Evolutionary conservation across 1,140 invertebrate genomes (phyloP).

Genomic region (Brachionus angularis): DNA sequence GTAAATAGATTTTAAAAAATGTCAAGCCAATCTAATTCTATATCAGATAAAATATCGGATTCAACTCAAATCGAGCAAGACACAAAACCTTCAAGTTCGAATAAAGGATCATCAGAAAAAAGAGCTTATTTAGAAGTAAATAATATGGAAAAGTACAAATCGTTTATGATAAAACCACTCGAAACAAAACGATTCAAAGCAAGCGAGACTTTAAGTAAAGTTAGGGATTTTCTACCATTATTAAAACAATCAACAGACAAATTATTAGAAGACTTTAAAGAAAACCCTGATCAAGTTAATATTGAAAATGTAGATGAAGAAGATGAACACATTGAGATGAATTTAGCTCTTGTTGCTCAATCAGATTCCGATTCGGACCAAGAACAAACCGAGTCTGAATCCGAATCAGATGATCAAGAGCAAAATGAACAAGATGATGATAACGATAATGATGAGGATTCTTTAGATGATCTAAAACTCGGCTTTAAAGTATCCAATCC

Average conservation of each 20-base stretch:
- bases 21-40: too few relatives aligned
- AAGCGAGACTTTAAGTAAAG: conserved; percentile 19
- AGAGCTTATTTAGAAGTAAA: conserved; percentile 30
- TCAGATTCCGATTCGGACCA: conserved; percentile 33
- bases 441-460: background rate
- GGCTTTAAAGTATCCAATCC: conserved; percentile 25
- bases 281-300: conserved; percentile 41
- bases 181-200: conserved; percentile 41
- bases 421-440: background rate
- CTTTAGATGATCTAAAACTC: conserved; percentile 13
- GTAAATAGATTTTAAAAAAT: too few relatives aligned
- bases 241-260: conserved; percentile 29
- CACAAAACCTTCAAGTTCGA: background rate
- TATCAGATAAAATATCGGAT: too few relatives aligned
- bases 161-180: conserved; percentile 21
- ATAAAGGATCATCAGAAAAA: conserved; percentile 20
- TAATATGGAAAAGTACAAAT: conserved; percentile 11
- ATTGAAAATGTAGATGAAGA: conserved; percentile 42
- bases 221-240: conserved; percentile 31
- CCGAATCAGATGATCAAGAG: background rate
- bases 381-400: background rate
- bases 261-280: conserved; percentile 27
- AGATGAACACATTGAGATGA: conserved; percentile 42
- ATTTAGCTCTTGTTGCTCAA: conserved; percentile 28
- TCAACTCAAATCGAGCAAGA: too few relatives aligned